Evolutionary conservation across 2,888 invertebrate species (phyloP), one percentile per base, ranked within the genome.

Genomic region (Embidobia sp.): DNA sequence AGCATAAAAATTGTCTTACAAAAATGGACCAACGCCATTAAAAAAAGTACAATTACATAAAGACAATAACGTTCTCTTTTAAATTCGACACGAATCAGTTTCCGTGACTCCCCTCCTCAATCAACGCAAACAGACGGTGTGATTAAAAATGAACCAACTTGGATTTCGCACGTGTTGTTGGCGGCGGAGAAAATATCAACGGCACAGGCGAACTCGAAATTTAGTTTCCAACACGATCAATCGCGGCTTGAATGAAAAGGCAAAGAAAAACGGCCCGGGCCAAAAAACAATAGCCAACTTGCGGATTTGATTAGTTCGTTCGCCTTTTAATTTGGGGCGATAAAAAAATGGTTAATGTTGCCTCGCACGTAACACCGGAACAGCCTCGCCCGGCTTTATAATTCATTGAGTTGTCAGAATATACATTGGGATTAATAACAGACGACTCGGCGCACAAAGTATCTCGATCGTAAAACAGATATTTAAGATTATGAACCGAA

Each of bases 401-500:
- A 48, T 27, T 55, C 48, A 61, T 46, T 37, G 44, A 51, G 42
- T 40, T 27, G 55, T 48, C 48, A 19, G 33, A 48, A 63, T 55
- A 22, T 55, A 29, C 29, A 72, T 22, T 22, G 29, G 16, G 13
- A 55, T 63, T 61, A 64, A 63, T 53, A 26, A 35, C 37, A 26
- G 35, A 59, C 35, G 44, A 51, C 44, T 70, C 15, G 7, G n/a
- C 10, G 44, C 8, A 27, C 33, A 59, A 69, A 59, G 42, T 59
- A 42, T 27, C 22, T 8, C 7, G 46, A 18, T 51, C 59, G 18
- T 67, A 66, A 74, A 67, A 42, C 16, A 18, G 61, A 53, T 40
- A 42, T 61, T 63, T 53, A 67, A 61, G 61, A 63, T 63, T 75
- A 55, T 57, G 57, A 66, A 51, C 19, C 33, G 40, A 33, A 49